Percentiles rank a stretch among this genome's conserved stretches.
phyloP scores from a whole-genome alignment of 2,888 invertebrate genomes.

The Heliconius charithonia region DNA sequence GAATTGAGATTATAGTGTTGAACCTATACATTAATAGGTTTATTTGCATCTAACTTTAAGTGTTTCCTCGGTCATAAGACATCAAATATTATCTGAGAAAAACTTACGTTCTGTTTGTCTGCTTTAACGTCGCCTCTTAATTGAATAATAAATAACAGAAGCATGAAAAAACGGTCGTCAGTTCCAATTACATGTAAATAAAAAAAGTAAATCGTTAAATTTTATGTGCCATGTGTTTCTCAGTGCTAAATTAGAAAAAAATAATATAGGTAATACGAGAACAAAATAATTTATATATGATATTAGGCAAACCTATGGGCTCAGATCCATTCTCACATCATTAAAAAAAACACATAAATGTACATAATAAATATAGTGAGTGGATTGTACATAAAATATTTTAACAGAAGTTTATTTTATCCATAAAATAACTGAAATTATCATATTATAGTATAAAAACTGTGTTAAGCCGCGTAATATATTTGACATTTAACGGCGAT shows the following conservation, averaged over 20 bases:
- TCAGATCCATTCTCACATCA: neutral
- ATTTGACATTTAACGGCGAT: neutral
- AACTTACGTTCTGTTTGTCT: too few relatives aligned
- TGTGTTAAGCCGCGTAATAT: conserved; percentile 1
- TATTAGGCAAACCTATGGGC: neutral
- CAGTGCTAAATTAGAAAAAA: neutral
- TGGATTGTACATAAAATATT: neutral
- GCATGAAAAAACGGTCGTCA: neutral
- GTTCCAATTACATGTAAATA: neutral
- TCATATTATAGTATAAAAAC: conserved; percentile 5
- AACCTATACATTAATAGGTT: too few relatives aligned
- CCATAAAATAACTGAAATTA: conserved; percentile 7
- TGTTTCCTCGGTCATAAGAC: too few relatives aligned
- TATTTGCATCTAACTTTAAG: too few relatives aligned
- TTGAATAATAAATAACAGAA: too few relatives aligned
- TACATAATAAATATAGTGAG: neutral
- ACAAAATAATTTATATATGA: neutral
- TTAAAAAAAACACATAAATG: neutral
- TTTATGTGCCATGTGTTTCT: neutral
- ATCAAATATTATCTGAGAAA: too few relatives aligned
- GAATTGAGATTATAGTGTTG: too few relatives aligned
- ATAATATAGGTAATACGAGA: neutral
- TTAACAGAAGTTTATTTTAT: neutral
- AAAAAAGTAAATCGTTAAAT: neutral
- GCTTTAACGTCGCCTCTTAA: too few relatives aligned